These are phyloP conservation scores for Euproctis similis DNA, from an alignment of 2,888 invertebrate genomes.

Conservation along the genomic window DNA sequence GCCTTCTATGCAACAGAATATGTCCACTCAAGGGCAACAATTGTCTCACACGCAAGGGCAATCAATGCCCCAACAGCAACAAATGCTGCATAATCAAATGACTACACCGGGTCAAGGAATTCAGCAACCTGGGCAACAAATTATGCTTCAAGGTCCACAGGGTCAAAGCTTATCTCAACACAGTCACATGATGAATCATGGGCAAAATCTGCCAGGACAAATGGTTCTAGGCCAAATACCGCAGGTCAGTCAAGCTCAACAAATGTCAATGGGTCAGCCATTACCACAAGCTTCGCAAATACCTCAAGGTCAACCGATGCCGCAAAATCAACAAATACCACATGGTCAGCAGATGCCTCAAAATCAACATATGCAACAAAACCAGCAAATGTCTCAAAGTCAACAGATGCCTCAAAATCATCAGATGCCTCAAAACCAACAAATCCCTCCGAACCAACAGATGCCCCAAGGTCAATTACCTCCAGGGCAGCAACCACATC, in stretches of 20 bases:
- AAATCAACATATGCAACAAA: constrained; percentile 23
- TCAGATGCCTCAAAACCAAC: constrained; percentile 24
- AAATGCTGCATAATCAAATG: constrained; percentile 27
- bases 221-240: constrained; percentile 3
- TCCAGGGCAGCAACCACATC: constrained; percentile 18
- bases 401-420: constrained; percentile 30
- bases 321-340: constrained; percentile 24
- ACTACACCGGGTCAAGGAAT: constrained; percentile 29
- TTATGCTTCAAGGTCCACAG: constrained; percentile 30
- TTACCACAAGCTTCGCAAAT: constrained; percentile 19
- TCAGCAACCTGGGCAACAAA: constrained; percentile 19
- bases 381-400: constrained; percentile 28
- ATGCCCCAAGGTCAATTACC: constrained; percentile 12
- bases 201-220: constrained; percentile 23
- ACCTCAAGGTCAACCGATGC: constrained; percentile 24
- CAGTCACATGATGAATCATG: constrained; percentile 35
- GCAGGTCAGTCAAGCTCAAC: constrained; percentile 13
- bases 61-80: constrained; percentile 14
- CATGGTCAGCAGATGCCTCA: constrained; percentile 20
- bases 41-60: constrained; percentile 15
- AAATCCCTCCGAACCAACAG: constrained; percentile 11
- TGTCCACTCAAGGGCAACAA: constrained; percentile 26
- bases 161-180: constrained; percentile 31
- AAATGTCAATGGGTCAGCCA: constrained; percentile 26
- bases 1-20: constrained; percentile 22